These are phyloP conservation scores for Polyploca ridens DNA, from an alignment of 2,888 invertebrate genomes.

Conservation along the genomic window DNA sequence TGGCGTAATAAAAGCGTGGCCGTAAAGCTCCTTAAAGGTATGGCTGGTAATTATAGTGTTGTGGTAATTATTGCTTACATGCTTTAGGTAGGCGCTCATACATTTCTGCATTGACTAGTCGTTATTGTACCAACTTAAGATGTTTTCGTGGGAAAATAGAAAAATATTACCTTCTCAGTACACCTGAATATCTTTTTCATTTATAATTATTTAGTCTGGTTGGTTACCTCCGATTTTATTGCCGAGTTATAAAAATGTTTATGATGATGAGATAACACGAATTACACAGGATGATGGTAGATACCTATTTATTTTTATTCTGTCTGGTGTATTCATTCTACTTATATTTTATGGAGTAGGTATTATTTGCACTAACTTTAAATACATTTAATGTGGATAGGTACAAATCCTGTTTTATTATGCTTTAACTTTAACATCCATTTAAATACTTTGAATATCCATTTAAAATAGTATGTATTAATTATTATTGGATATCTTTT, in stretches of 20 bases:
- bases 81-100: conserved; percentile 40
- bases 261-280: conserved; percentile 32
- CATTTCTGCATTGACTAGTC: background rate
- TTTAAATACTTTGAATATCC: too few relatives aligned
- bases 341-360: background rate
- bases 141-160: conserved; percentile 10
- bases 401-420: background rate
- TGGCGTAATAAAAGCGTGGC: conserved; percentile 15
- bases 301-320: conserved; percentile 16
- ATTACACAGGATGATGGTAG: conserved; percentile 24
- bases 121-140: background rate
- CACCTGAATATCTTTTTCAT: conserved; percentile 13
- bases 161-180: conserved; percentile 5
- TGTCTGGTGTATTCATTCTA: background rate
- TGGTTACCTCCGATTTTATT: conserved; percentile 28
- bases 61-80: conserved; percentile 24
- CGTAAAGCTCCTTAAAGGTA: conserved; percentile 26
- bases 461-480: too few relatives aligned
- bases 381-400: background rate
- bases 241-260: conserved; percentile 32
- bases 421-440: background rate
- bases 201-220: conserved; percentile 33
- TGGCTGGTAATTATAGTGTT: conserved; percentile 23
- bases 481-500: too few relatives aligned
- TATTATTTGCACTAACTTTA: background rate